Percentiles rank a stretch among this genome's conserved stretches.
phyloP scores from a whole-genome alignment of 2,888 invertebrate species.

The Hypselothyrea guttata region DNA sequence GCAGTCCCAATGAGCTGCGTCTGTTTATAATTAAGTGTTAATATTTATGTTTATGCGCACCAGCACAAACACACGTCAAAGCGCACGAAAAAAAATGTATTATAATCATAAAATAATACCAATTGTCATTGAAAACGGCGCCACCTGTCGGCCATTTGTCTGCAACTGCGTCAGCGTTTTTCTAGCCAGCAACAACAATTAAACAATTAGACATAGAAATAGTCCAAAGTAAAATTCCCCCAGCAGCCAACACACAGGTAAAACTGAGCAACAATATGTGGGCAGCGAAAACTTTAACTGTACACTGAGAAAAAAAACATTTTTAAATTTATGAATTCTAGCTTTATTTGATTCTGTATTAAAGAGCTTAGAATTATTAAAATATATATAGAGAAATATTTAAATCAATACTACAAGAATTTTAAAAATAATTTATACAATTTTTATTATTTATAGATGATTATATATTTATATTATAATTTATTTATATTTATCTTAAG shows the following conservation, averaged over 20 bases:
- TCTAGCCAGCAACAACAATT: conserved; percentile 37
- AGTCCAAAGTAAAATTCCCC: conserved; percentile 16
- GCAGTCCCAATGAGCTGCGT: conserved; percentile 43
- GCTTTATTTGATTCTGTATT: too few species aligned
- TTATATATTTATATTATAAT: too few species aligned
- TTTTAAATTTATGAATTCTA: too few species aligned
- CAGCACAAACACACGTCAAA: conserved; percentile 3
- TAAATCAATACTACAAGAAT: too few species aligned
- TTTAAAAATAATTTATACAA: too few species aligned
- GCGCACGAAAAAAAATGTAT: not conserved
- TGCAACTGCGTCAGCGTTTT: conserved; percentile 64
- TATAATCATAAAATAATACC: conserved; percentile 2
- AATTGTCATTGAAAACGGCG: conserved; percentile 60
- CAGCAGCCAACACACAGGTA: too few species aligned
- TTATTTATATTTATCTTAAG: too few species aligned
- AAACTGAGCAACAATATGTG: too few species aligned
- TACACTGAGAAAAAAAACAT: not conserved
- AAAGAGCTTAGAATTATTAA: not conserved
- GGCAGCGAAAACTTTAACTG: conserved; percentile 60
- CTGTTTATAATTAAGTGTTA: conserved; percentile 74
- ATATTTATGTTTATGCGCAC: conserved; percentile 56
- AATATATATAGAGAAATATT: conserved; percentile 11
- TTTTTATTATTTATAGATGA: too few species aligned
- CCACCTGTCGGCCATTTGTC: conserved; percentile 73
- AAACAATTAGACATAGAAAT: conserved; percentile 58